Base-by-base conservation (phyloP, 1,140 invertebrate species). In the Caenorhabditis tropicalis region DNA sequence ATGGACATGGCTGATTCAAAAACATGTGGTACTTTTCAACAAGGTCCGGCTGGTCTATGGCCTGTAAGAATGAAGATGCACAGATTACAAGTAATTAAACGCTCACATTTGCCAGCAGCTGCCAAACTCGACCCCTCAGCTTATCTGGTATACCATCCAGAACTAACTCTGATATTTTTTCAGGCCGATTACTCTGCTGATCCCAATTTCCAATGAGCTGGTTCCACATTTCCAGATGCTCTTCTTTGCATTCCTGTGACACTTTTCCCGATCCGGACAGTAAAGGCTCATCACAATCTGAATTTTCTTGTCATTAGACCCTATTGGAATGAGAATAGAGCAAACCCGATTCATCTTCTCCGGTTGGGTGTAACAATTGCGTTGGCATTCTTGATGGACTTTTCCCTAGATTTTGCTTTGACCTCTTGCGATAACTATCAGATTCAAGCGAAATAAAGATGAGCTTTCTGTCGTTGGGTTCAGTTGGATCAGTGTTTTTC, bases 111-210 rank as follows among this genome's bases (percentile, higher is more conserved):
- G 96, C 95, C 83, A 99, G 92, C 80, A 97, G 93, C 90, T 97
- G 96, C 98, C 98, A 99, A 24, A 99, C 96, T 92, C 98, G 96
- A 0, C 96, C 96, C 58, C 98, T 93, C 2, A 99, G 92, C 1
- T 89, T 96, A 92, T 99, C 97, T 0, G 98, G 98, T 83, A 99
- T 95, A 1, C 97, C 97, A 83, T 94, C 93, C 83, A 94, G 94
- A 0, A 97, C 95, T n/a, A 98, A 92, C 48, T 94, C 92, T 4
- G 93, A 92, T 19, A 98, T 91, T 85, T 95, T 94, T 83, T 95
- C 94, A 0, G 96, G 96, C 43, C 95, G 92, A 49, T 89, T 84
- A 19, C 79, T 70, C 19, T 88, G 93, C 90, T 94, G 93, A 21
- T 89, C 91, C 94, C 95, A 98, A 92, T 94, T 94, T 24, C 93